Evolutionary conservation across 2,113 vertebrate species (phyloP).

Genomic region (Sturnus vulgaris): DNA sequence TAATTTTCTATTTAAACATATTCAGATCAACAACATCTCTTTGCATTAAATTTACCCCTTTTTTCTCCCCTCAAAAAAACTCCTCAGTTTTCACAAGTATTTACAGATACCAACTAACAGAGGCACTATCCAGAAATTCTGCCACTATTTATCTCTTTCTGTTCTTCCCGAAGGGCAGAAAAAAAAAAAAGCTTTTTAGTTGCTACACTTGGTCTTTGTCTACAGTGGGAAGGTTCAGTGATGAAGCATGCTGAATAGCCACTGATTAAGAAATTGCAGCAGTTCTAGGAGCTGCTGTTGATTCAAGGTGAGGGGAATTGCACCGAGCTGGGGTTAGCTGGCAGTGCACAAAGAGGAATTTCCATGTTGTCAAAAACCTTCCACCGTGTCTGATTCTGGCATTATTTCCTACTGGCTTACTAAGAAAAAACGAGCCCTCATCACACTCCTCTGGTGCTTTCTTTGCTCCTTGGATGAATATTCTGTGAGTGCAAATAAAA

Average conservation of each 20-base stretch:
- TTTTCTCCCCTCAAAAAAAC: fast-evolving
- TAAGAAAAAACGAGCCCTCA: constrained; percentile 16
- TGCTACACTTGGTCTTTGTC: neutral
- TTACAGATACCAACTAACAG: neutral
- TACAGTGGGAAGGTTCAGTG: neutral
- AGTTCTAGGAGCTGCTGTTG: neutral
- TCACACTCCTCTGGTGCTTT: neutral
- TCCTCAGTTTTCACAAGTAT: neutral
- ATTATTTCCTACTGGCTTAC: constrained; percentile 9
- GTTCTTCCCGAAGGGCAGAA: constrained; percentile 14
- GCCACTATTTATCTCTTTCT: neutral
- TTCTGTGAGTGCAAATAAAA: constrained; percentile 44
- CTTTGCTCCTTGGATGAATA: constrained; percentile 33
- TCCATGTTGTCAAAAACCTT: constrained; percentile 46
- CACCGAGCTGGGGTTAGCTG: neutral
- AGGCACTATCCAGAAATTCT: neutral
- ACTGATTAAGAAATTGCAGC: constrained; percentile 26
- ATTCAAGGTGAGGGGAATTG: constrained; percentile 27
- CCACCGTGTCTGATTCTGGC: neutral
- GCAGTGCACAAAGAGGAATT: constrained; percentile 1
- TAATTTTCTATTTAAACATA: neutral
- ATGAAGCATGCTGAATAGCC: neutral
- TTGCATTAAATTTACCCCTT: neutral
- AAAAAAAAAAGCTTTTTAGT: constrained; percentile 27
- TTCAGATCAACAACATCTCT: neutral